Conservation (phyloP, 2,888 invertebrate genomes). For the Diplazon laetatorius region DNA sequence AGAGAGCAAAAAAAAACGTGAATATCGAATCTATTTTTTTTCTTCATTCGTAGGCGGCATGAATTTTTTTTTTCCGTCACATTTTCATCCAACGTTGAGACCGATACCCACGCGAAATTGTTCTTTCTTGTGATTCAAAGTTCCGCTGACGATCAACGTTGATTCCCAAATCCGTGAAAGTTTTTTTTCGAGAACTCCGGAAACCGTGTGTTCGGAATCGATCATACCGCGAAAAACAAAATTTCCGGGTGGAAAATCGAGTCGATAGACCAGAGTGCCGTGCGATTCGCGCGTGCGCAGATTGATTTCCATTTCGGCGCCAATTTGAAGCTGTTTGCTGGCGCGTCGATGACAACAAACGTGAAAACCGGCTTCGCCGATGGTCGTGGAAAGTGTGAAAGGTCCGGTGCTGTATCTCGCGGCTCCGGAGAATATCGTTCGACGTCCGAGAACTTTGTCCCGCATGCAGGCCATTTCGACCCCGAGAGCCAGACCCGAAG, state of each 20-base stretch:
- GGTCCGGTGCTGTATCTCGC: slow-evolving; percentile 84
- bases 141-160: slow-evolving; percentile 86
- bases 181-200: slow-evolving; percentile 87
- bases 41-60: too few relatives aligned
- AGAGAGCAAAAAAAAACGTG: too few relatives aligned
- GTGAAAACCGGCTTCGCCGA: slow-evolving; percentile 83
- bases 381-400: slow-evolving; percentile 88
- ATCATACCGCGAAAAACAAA: slow-evolving; percentile 86
- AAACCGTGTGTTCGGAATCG: slow-evolving; percentile 85
- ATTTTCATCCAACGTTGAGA: slow-evolving; percentile 84
- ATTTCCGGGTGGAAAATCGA: slow-evolving; percentile 86
- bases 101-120: slow-evolving; percentile 86
- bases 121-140: slow-evolving; percentile 86
- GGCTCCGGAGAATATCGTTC: slow-evolving; percentile 75
- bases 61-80: too few relatives aligned
- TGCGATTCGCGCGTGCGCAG: slow-evolving; percentile 85
- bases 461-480: slow-evolving; percentile 76
- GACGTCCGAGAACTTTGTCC: slow-evolving; percentile 69
- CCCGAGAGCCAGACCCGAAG: slow-evolving; percentile 78
- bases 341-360: slow-evolving; percentile 86
- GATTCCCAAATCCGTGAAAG: slow-evolving; percentile 86
- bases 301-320: slow-evolving; percentile 87
- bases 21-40: too few relatives aligned
- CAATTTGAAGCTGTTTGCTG: slow-evolving; percentile 86
- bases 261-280: slow-evolving; percentile 86